Base-by-base conservation (phyloP, 2,113 vertebrate species). In the Lamprologus tigripictilis region DNA sequence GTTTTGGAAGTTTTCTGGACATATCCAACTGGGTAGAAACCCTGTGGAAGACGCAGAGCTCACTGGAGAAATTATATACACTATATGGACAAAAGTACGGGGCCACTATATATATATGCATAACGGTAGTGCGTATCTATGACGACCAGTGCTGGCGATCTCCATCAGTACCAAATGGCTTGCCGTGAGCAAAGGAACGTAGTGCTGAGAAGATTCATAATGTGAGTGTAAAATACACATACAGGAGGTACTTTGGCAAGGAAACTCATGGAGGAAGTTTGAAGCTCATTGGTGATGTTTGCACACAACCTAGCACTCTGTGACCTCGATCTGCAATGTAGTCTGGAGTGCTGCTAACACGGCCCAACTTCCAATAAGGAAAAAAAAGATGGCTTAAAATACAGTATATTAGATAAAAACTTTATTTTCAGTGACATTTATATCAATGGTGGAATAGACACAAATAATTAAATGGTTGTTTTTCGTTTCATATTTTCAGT, bases 101-200 rank as follows among this genome's bases (percentile, higher is more conserved):
- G 13, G n/a, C 66, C 37, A 71, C 8, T 28, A 13, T 37, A 37
- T 45, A 12, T 71, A 47, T 37, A 1, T 92, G 94, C 94, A 94
- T 93, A 47, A 88, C 47, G 93, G 89, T 78, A 47, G 89, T 87
- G 85, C 47, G 61, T 68, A 63, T 86, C 73, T 17, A 79, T 81
- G 86, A 73, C 35, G 2, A 85, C 42, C 93, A 85, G 90, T 89
- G 90, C 85, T 37, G 84, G 81, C 16, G 5, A 88, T 21, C 66
- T 55, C 85, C 81, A 17, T 21, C 78, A 19, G 54, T 23, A 78
- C 54, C 90, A 8, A 63, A 84, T 86, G 13, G 82, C 61, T 86
- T 9, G 45, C 21, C 4, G 5, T 6, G 2, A 14, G 4, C 23
- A 47, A 47, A 47, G 21, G 9, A 47, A 47, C 14, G 4, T 79